Conservation (phyloP, 2,888 invertebrate genomes). For the Sminthurinus aureus region DNA sequence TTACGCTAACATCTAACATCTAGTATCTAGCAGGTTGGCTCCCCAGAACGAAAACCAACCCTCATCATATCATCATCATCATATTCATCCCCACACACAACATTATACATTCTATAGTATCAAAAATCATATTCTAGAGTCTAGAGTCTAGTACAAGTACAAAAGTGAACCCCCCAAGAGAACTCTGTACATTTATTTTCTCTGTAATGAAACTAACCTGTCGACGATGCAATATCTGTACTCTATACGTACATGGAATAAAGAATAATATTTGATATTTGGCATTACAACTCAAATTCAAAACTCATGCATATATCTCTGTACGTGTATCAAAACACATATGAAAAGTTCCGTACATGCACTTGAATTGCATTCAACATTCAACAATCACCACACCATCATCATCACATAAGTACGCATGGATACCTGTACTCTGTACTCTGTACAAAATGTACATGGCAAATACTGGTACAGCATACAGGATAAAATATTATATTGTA, state of each 20-base stretch:
- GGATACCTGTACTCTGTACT: no score
- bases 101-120: not conserved
- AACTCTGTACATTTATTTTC: not conserved
- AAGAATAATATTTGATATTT: no score
- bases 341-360: not conserved
- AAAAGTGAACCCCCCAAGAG: not conserved
- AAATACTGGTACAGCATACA: no score
- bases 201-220: not conserved
- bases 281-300: no score
- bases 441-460: no score
- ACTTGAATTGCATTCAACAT: slow-evolving; percentile 17
- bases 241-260: no score
- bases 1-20: not conserved
- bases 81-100: not conserved
- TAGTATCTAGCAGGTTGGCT: not conserved
- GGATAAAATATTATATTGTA: not conserved
- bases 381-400: not conserved
- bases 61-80: slow-evolving; percentile 21
- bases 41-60: slow-evolving; percentile 19
- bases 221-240: not conserved
- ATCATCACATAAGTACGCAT: not conserved
- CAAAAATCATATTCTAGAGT: not conserved
- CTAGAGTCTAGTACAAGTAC: not conserved
- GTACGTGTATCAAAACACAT: not conserved
- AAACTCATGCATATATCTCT: no score